A percentile compares a stretch with the other conserved stretches of the same genome.
These are phyloP conservation scores for Trachelus stipa DNA, from an alignment of 2,888 invertebrate species.

Conservation along the genomic window DNA sequence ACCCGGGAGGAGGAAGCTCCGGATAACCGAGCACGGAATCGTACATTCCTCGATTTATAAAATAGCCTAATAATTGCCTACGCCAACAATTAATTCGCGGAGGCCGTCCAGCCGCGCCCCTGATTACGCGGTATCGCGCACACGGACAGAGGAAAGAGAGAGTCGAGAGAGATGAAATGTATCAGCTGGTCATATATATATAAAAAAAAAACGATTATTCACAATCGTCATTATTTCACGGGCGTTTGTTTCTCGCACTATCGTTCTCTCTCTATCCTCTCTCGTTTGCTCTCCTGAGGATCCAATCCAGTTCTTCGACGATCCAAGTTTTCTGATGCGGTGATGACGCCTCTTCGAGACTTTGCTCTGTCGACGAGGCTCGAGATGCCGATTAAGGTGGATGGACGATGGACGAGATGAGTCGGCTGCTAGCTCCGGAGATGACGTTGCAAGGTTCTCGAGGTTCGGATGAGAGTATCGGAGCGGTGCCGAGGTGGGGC, in stretches of 20 bases:
- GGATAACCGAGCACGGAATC: too few relatives aligned
- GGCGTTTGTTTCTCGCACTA: slow-evolving; percentile 24
- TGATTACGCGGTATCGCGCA: too few relatives aligned
- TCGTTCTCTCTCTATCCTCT: slow-evolving; percentile 22
- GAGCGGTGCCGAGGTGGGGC: not conserved
- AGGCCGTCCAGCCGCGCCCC: too few relatives aligned
- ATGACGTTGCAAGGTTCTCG: slow-evolving; percentile 6
- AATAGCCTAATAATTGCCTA: too few relatives aligned
- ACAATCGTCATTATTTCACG: slow-evolving; percentile 30
- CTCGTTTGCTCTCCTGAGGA: slow-evolving; percentile 14
- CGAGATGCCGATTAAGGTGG: slow-evolving; percentile 13
- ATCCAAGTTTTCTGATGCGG: slow-evolving; percentile 2
- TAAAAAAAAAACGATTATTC: slow-evolving; percentile 27
- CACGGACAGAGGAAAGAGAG: too few relatives aligned
- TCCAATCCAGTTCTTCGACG: slow-evolving; percentile 15
- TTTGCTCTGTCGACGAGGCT: slow-evolving; percentile 3
- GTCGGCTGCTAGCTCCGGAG: slow-evolving; percentile 6
- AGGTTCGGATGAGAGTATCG: slow-evolving; percentile 5
- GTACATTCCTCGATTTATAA: too few relatives aligned
- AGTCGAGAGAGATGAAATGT: too few relatives aligned
- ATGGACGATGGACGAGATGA: slow-evolving; percentile 14
- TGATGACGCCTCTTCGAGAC: slow-evolving; percentile 10
- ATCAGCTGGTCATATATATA: too few relatives aligned
- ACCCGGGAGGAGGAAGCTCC: too few relatives aligned
- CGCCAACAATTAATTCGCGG: too few relatives aligned